Evolutionary conservation across 35 echinoderm and acorn worm genomes (phyloP).

Genomic region (Amphiura filiformis): DNA sequence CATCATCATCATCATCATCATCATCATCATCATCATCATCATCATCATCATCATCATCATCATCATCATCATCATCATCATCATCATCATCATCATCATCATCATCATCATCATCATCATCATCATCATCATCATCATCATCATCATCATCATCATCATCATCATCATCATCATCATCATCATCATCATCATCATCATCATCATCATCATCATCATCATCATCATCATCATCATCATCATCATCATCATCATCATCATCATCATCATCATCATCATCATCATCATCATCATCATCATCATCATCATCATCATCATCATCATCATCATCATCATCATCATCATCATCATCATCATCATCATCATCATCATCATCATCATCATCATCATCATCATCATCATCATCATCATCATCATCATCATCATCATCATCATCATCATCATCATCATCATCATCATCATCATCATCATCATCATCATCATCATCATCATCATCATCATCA

Average conservation of each 20-base stretch:
- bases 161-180: slow-evolving; percentile 8
- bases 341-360: slow-evolving; percentile 8
- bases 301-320: slow-evolving; percentile 8
- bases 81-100: slow-evolving; percentile 8
- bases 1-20: slow-evolving; percentile 8
- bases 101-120: slow-evolving; percentile 8
- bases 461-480: slow-evolving; percentile 6
- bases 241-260: slow-evolving; percentile 8
- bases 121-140: slow-evolving; percentile 8
- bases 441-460: slow-evolving; percentile 10
- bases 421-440: neutral
- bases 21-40: slow-evolving; percentile 8
- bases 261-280: slow-evolving; percentile 8
- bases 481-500: slow-evolving; percentile 10
- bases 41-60: slow-evolving; percentile 8
- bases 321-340: slow-evolving; percentile 8
- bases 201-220: slow-evolving; percentile 8
- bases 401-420: neutral
- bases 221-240: slow-evolving; percentile 8
- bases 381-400: slow-evolving; percentile 8
- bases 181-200: slow-evolving; percentile 8
- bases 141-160: slow-evolving; percentile 8
- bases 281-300: slow-evolving; percentile 8
- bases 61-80: slow-evolving; percentile 8
- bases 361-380: slow-evolving; percentile 8